Evolutionary conservation across 2,888 invertebrate genomes (phyloP), one percentile per base, ranked within the genome.

Genomic region (Drosophila pseudotalamancana): DNA sequence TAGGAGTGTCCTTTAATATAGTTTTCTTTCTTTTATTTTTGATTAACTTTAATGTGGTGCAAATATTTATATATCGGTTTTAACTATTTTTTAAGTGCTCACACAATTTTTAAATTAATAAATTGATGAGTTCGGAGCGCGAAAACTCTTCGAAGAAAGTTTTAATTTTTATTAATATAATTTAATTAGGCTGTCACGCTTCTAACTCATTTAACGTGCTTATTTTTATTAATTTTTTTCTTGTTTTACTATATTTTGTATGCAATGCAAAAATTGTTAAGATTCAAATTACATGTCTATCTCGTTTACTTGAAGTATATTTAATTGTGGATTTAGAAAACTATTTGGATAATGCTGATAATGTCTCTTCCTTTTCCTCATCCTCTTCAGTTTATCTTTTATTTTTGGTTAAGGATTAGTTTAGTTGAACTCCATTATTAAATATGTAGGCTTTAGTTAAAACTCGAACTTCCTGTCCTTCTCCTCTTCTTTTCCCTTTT

Each of bases 311-410:
- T 75, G 57, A 59, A 69, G 75, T 71, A 60, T 54, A 53, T 72
- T 48, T 72, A 43, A n/a, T 18, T 69, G 70, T 80, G 61, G 61
- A 66, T 63, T 79, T 70, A 67, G 57, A 67, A 70, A 68, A 84
- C 85, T 77, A 77, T 66, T 70, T 62, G 66, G 57, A 60, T 70
- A 78, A 64, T 86, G 71, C 61, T 64, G 75, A 54, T 46, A 46
- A 42, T 31, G 31, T 48, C 23, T n/a, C 46, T 34, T 19, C 32
- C 11, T 14, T 29, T 48, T 35, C 32, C 9, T 29, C 12, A 9
- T 43, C 32, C 5, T 6, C 31, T 23, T 16, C 16, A 4, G 3
- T 11, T 25, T 42, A 1, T 11, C 1, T n/a, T 40, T 31, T 5
- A 6, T 54, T 55, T 73, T 73, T 73, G 68, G 69, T 77, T 73